Base-by-base conservation (phyloP, 2,113 vertebrate genomes). In the Panurus biarmicus region DNA sequence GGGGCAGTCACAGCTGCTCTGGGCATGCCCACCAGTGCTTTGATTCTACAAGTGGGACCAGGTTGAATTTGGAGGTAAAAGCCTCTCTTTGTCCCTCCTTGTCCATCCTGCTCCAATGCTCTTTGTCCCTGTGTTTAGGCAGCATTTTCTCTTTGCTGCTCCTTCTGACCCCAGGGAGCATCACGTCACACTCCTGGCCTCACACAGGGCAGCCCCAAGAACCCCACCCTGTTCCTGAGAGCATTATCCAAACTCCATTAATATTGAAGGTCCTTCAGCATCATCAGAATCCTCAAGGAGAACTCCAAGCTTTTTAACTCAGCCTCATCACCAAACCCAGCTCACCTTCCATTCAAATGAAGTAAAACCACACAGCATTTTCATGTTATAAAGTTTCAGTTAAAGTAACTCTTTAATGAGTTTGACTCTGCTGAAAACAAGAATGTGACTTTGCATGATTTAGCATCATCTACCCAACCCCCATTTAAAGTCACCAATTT, bases 361-460 rank as follows among this genome's bases (percentile, higher is more conserved):
- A 71, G 28, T 24, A 72, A 72, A 77, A 87, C 50, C 12, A 20
- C 50, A 72, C 12, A 28, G 15, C 25, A 71, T n/a, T 42, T 64
- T 53, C 7, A 7, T 16, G 60, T 23, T 29, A 38, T 10, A 12
- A 71, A 67, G 20, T 57, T 80, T 65, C 45, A 62, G 69, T 36
- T 45, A 74, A 87, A 51, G 33, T 56, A 76, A 70, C 65, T 88
- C 74, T 54, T 77, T 56, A 79, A 84, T n/a, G 29, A 77, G 33
- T 44, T 64, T 1, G 10, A 53, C 54, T 86, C 35, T 0, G 4
- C 70, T 65, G 29, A 60, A 91, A 71, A 31, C 17, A 62, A 50
- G 47, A 84, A n/a, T 22, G 50, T 73, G 72, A 75, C 91, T 92
- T 78, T 79, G 57, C 66, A 67, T 50, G 35, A 88, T 77, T 84